A percentile compares a stretch with the other conserved stretches of the same genome.
Conservation (phyloP, 2,113 vertebrate genomes). For the Forbesichthys papilliferus region DNA sequence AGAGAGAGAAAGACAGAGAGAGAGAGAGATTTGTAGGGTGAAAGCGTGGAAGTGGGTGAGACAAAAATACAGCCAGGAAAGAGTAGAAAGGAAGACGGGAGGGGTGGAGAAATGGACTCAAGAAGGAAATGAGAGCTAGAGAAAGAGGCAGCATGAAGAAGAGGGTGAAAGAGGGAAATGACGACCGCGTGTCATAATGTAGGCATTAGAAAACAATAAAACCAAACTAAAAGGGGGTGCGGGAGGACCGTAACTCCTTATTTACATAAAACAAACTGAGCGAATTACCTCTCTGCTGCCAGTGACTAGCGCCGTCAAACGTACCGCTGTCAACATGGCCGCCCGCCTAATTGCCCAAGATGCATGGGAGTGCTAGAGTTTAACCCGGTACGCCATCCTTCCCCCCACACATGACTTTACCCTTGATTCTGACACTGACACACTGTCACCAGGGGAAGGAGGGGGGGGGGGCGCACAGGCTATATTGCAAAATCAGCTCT, state of each 20-base stretch:
- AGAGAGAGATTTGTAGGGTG: slow-evolving; percentile 49
- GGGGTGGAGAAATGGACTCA: slow-evolving; percentile 35
- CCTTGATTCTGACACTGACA: slow-evolving; percentile 51
- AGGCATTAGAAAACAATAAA: slow-evolving; percentile 4
- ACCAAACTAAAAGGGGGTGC: slow-evolving; percentile 5
- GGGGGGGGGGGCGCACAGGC: slow-evolving; percentile 1
- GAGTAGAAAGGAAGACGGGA: slow-evolving; percentile 43
- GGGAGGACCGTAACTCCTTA: slow-evolving; percentile 7
- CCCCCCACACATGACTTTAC: slow-evolving; percentile 21
- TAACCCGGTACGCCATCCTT: slow-evolving; percentile 33
- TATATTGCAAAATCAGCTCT: background rate
- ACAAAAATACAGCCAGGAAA: slow-evolving; percentile 46
- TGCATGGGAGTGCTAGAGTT: slow-evolving; percentile 60
- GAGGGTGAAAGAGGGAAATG: background rate
- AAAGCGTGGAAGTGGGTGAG: slow-evolving; percentile 47
- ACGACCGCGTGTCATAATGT: no score
- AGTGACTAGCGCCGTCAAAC: slow-evolving; percentile 31
- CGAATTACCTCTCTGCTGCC: slow-evolving; percentile 35
- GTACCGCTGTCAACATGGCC: slow-evolving; percentile 19
- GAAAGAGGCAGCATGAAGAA: slow-evolving; percentile 16
- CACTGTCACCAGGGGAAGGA: slow-evolving; percentile 30
- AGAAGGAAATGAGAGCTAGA: slow-evolving; percentile 10
- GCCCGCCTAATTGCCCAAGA: slow-evolving; percentile 54
- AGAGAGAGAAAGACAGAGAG: background rate
- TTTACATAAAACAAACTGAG: slow-evolving; percentile 53